Base-by-base conservation (phyloP, 1,140 invertebrate genomes). In the Pachypsylla venusta region DNA sequence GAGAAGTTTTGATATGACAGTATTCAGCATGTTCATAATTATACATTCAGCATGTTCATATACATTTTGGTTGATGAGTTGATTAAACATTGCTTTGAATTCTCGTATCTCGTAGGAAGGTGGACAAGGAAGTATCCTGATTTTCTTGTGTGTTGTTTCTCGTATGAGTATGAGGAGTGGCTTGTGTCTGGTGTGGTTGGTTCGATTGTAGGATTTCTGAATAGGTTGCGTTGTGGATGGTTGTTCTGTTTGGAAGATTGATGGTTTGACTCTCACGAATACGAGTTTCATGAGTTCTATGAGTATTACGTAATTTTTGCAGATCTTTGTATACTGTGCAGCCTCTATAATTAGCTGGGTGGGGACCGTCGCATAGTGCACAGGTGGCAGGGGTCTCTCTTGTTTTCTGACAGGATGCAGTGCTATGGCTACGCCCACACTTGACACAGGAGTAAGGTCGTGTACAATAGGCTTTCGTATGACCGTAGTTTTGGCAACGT, bases 371-470 rank as follows among this genome's bases (percentile, higher is more conserved):
- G 54, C 71, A 60, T 25, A 60, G 27, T 2, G 53, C 59, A 28
- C 54, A 60, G 28, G 5, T 60, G 20, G 59, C 53, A 22, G 27
- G 53, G 42, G 42, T 48, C 5, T 48, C 53, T 61, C 58, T 62
- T n/a, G 40, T 30, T 62, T 71, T 69, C 16, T 28, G 66, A 67
- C 71, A 75, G 65, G 66, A 68, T 67, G 67, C 54, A 3, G 65
- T 66, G n/a, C 54, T 24, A 54, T 73, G 71, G 10, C 67, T 54
- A 19, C 56, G 55, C 10, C 65, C 68, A 63, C 70, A 73, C 64
- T 71, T 72, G 1, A 73, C 68, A 57, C 70, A 72, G 25, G 62
- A 57, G 16, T 42, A 60, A 54, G 53, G 22, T 55, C 62, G 65
- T 5, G 26, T 60, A 48, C 69, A 73, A 42, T 71, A 68, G 2